These are phyloP conservation scores for Pampus argenteus DNA, from an alignment of 2,797 vertebrate genomes.

Conservation along the genomic window DNA sequence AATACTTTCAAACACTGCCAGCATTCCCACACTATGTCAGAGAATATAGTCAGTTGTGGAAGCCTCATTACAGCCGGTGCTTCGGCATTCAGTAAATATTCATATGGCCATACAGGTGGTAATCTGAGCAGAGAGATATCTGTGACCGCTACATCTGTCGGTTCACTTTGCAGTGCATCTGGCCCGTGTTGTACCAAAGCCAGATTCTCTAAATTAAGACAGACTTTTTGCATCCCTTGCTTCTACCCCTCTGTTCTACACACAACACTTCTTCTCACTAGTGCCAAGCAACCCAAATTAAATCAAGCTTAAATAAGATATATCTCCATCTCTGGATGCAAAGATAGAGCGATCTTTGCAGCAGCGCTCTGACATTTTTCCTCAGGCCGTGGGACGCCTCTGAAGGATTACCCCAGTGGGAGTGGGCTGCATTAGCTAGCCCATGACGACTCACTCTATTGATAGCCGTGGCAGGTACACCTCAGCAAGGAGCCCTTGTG, in stretches of 20 bases:
- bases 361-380: constrained; percentile 79
- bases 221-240: constrained; percentile 63
- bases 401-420: constrained; percentile 80
- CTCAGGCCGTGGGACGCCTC: constrained; percentile 68
- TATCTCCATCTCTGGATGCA: constrained; percentile 71
- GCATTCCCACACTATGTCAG: constrained; percentile 39
- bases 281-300: constrained; percentile 75
- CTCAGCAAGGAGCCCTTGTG: constrained; percentile 75
- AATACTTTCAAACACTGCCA: constrained; percentile 54
- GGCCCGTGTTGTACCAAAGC: constrained; percentile 64
- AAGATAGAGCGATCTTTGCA: constrained; percentile 73
- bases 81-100: constrained; percentile 65
- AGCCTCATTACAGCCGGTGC: constrained; percentile 35
- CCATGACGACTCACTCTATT: constrained; percentile 78
- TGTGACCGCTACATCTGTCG: constrained; percentile 79
- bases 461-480: constrained; percentile 79
- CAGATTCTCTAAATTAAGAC: constrained; percentile 75
- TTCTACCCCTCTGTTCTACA: constrained; percentile 62
- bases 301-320: constrained; percentile 83
- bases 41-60: constrained; percentile 40
- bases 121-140: constrained; percentile 68
- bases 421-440: constrained; percentile 75
- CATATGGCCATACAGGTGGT: constrained; percentile 71
- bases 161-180: constrained; percentile 71
- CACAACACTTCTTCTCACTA: constrained; percentile 57